These are phyloP conservation scores for Tympanoctomys barrerae DNA, from an alignment of 2,797 vertebrate genomes.

Conservation along the genomic window DNA sequence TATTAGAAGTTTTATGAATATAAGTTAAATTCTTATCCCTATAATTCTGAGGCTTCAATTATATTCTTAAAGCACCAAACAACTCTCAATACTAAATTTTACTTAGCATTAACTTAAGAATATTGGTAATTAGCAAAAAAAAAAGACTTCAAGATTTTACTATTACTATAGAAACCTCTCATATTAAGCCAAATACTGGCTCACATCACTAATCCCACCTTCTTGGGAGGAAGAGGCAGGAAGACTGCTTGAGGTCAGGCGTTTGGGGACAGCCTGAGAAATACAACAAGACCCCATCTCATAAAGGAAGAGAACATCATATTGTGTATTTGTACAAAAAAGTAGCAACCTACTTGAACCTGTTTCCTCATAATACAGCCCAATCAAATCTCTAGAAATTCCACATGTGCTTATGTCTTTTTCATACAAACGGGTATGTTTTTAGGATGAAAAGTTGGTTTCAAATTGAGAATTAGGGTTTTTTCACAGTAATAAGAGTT, in stretches of 20 bases:
- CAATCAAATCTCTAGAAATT: constrained; percentile 44
- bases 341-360: background rate
- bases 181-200: background rate
- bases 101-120: constrained; percentile 36
- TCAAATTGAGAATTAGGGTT: background rate
- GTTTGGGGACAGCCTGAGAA: background rate
- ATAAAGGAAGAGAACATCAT: background rate
- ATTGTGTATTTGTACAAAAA: background rate
- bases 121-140: background rate
- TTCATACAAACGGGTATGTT: background rate
- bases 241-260: background rate
- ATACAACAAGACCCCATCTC: background rate
- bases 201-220: background rate
- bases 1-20: background rate
- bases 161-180: background rate
- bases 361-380: constrained; percentile 16
- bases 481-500: background rate
- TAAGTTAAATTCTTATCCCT: constrained; percentile 43
- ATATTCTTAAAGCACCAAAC: constrained; percentile 1
- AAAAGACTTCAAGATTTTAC: constrained; percentile 6
- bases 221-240: background rate
- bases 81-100: constrained; percentile 20
- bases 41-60: constrained; percentile 42
- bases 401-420: background rate
- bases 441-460: background rate